A percentile compares a stretch with the other conserved stretches of the same genome.
Evolutionary conservation across 2,797 vertebrate species (phyloP).

Genomic region (Melopsittacus undulatus): DNA sequence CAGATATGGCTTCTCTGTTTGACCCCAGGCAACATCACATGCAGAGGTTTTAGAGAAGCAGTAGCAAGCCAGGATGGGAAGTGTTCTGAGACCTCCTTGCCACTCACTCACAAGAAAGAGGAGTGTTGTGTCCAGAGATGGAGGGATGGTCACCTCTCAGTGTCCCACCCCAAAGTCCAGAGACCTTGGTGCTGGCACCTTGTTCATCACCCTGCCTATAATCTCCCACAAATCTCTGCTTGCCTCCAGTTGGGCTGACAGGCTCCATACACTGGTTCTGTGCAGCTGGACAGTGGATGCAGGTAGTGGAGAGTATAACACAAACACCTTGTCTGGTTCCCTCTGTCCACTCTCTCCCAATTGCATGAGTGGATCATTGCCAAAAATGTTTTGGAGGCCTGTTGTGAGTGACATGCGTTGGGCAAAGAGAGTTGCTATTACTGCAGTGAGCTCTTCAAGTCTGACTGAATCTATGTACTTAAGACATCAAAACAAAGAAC

Average conservation of each 20-base stretch:
- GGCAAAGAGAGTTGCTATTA: neutral
- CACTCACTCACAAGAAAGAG: neutral
- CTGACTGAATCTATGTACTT: neutral
- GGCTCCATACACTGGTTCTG: neutral
- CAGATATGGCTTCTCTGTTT: neutral
- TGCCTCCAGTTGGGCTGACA: neutral
- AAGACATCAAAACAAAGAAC: neutral
- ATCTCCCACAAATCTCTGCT: neutral
- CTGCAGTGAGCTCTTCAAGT: neutral
- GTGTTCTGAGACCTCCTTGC: neutral
- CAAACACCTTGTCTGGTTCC: neutral
- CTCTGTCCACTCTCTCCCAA: neutral
- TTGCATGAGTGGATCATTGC: neutral
- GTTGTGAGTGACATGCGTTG: neutral
- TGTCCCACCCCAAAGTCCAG: neutral
- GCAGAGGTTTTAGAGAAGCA: neutral
- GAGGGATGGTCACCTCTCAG: neutral
- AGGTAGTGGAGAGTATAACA: neutral
- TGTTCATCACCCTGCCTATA: neutral
- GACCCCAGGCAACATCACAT: neutral
- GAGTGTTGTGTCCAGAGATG: neutral
- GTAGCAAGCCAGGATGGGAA: neutral
- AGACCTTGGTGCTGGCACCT: neutral
- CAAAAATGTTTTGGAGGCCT: neutral
- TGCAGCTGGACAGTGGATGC: fast-evolving